Conservation (phyloP, 2,113 vertebrate genomes). For the Mellivora capensis region DNA sequence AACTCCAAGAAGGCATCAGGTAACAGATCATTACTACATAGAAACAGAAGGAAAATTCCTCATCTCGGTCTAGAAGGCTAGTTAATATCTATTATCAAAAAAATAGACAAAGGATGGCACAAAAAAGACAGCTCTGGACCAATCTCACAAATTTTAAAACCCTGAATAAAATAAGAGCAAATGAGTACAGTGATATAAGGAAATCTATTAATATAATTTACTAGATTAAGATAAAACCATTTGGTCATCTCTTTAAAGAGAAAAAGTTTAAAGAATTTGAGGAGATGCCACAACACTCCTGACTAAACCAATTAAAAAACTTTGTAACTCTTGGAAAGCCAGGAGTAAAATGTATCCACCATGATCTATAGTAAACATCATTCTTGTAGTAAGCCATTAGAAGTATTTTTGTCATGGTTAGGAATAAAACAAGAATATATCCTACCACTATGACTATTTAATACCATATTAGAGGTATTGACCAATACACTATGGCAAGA, state of each 20-base stretch:
- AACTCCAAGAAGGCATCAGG: neutral
- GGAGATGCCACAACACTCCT: slow-evolving; percentile 40
- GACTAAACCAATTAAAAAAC: slow-evolving; percentile 29
- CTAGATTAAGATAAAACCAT: neutral
- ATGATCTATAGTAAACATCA: slow-evolving; percentile 8
- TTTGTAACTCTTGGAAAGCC: slow-evolving; percentile 16
- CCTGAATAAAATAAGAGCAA: neutral
- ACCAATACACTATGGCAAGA: slow-evolving; percentile 1
- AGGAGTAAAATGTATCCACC: neutral
- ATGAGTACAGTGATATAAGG: neutral
- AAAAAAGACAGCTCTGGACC: neutral
- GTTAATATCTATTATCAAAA: neutral
- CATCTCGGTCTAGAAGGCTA: neutral
- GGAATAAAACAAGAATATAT: neutral
- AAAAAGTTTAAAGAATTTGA: neutral
- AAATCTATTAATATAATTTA: neutral
- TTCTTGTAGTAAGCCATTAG: neutral
- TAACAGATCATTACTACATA: neutral
- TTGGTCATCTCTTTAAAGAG: neutral
- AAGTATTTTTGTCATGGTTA: neutral
- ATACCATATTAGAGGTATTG: neutral
- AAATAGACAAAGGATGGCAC: neutral
- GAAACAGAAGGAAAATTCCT: neutral
- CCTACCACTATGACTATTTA: neutral
- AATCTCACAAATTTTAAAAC: neutral